Evolutionary conservation across 2,113 vertebrate species (phyloP), one percentile per base, ranked within the genome.

Genomic region (Trichomycterus rosablanca): DNA sequence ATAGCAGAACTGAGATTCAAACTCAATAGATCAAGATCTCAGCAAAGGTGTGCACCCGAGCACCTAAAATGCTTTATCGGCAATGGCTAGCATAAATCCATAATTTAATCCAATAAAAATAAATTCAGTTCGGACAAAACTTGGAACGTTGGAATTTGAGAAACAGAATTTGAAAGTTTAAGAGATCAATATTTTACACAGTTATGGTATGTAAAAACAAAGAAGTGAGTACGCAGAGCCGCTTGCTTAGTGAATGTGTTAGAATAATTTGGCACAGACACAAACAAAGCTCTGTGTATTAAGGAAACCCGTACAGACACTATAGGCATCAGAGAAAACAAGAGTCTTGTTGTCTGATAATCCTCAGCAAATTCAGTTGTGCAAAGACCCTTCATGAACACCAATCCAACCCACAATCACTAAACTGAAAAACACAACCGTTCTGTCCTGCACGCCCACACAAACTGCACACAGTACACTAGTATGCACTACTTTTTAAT

Each of bases 381-480:
- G 30, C 37, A 62, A 55, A 39, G n/a, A 8, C 8, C 55, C 48
- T 15, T n/a, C n/a, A 56, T 32, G 62, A 55, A 61, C 42, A 54
- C 30, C 32, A 39, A 55, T 28, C 22, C 24, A 20, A 11, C 19
- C 22, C 7, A 15, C 51, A 64, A 35, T n/a, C 34, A 35, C 19
- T 19, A 5, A 18, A 12, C 12, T 7, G 22, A 11, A 12, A 15
- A 19, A 12, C 26, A 37, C 39, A 53, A 6, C 9, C 24, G 28
- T 37, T 40, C 60, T 19, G 11, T 22, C 56, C 39, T 20, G 6
- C 23, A 16, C 10, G 45, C 39, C 24, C 43, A 5, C 23, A 40
- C 12, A 30, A 18, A 51, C 48, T 10, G 8, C 6, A 37, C 20
- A 53, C 5, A 30, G 7, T 30, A 7, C 26, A 30, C 26, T 7